Percentiles rank a stretch among this genome's conserved stretches.
Evolutionary conservation across 2,888 invertebrate genomes (phyloP).

Genomic region (Orgyia antiqua): DNA sequence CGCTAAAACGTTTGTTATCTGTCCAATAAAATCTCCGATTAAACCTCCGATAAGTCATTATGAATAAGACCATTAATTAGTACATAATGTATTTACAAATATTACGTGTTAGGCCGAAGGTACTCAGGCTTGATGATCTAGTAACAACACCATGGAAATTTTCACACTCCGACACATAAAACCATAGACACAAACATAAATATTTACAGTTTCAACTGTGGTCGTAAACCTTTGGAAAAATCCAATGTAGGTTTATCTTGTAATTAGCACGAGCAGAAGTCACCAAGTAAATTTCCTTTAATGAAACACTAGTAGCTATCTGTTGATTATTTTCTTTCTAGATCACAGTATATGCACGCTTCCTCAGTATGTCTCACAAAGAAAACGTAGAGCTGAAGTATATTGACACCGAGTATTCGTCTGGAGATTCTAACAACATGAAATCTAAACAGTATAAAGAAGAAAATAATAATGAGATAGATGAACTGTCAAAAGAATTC

Average conservation of each 20-base stretch:
- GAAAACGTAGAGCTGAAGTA: slow-evolving; percentile 46
- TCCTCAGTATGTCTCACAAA: slow-evolving; percentile 52
- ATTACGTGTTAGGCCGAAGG: too few relatives aligned
- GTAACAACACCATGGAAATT: too few relatives aligned
- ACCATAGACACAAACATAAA: too few relatives aligned
- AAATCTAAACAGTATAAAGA: slow-evolving; percentile 55
- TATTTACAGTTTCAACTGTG: neutral
- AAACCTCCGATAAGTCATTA: too few relatives aligned
- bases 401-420: slow-evolving; percentile 51
- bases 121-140: too few relatives aligned
- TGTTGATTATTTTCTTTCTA: too few relatives aligned
- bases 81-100: too few relatives aligned
- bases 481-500: slow-evolving; percentile 63
- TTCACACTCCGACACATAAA: too few relatives aligned
- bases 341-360: slow-evolving; percentile 49
- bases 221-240: slow-evolving; percentile 3
- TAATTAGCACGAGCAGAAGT: slow-evolving; percentile 7
- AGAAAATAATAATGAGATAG: slow-evolving; percentile 70
- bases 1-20: too few relatives aligned
- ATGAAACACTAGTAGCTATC: too few relatives aligned
- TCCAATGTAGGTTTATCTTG: slow-evolving; percentile 5
- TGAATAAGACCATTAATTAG: too few relatives aligned
- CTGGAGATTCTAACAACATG: slow-evolving; percentile 60
- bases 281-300: slow-evolving; percentile 5
- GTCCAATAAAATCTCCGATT: too few relatives aligned